Evolutionary conservation across 2,888 invertebrate genomes (phyloP).

Genomic region (Tortrix viridana): DNA sequence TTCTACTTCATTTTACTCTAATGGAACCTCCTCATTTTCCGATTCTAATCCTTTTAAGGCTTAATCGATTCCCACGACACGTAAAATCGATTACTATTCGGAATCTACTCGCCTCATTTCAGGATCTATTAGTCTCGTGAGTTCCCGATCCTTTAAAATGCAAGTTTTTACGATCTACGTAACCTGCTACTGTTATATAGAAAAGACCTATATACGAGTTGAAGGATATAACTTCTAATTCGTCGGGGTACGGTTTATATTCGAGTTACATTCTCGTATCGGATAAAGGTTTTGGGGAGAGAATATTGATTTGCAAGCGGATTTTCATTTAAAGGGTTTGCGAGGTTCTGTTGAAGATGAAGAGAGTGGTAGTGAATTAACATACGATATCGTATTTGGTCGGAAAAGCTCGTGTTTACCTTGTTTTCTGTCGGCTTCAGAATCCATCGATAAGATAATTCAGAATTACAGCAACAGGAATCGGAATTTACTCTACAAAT

Average conservation of each 20-base stretch:
- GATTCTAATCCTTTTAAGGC: constrained; percentile 19
- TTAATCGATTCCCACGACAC: constrained; percentile 24
- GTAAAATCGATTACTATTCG: constrained; percentile 28
- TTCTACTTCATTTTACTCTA: neutral
- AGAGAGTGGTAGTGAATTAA: too few relatives aligned
- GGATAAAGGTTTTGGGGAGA: too few relatives aligned
- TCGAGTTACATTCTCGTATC: too few relatives aligned
- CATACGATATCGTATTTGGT: too few relatives aligned
- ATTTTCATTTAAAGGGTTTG: too few relatives aligned
- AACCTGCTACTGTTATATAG: neutral
- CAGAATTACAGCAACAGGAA: too few relatives aligned
- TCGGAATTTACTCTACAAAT: too few relatives aligned
- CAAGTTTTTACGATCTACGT: constrained; percentile 18
- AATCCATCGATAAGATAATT: too few relatives aligned
- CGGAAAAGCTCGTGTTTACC: too few relatives aligned
- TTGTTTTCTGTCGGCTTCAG: too few relatives aligned
- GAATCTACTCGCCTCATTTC: constrained; percentile 19
- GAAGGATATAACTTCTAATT: neutral
- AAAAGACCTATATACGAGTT: neutral
- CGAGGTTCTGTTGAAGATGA: too few relatives aligned
- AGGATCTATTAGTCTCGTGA: constrained; percentile 11
- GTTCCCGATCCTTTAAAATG: constrained; percentile 16
- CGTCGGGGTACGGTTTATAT: neutral
- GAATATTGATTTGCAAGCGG: too few relatives aligned
- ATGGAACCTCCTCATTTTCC: constrained; percentile 19